phyloP scores from a whole-genome alignment of 1,140 invertebrate species.

The Lithobius niger region DNA sequence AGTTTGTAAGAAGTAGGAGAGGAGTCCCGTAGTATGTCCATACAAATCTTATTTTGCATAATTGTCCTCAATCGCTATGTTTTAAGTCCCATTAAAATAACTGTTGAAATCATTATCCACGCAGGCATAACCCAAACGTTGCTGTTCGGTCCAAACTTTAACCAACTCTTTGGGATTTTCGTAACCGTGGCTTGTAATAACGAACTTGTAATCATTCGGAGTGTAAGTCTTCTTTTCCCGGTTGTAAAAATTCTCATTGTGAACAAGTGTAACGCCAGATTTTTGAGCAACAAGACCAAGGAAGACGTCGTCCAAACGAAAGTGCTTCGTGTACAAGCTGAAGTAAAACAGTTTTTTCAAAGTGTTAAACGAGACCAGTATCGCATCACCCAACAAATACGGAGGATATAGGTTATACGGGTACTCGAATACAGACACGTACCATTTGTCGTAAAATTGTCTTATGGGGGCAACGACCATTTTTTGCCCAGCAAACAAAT shows the following conservation, averaged over 20 bases:
- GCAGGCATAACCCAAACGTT: conserved; percentile 57
- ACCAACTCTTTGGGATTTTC: conserved; percentile 52
- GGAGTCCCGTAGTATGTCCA: too few species aligned
- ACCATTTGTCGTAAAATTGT: conserved; percentile 70
- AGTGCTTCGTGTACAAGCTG: conserved; percentile 65
- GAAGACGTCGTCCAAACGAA: conserved; percentile 79
- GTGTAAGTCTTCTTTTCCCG: conserved; percentile 62
- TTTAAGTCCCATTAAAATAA: too few species aligned
- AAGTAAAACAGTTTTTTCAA: conserved; percentile 57
- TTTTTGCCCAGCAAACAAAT: conserved; percentile 60
- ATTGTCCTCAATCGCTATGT: too few species aligned
- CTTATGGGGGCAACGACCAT: conserved; percentile 60
- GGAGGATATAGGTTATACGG: conserved; percentile 75
- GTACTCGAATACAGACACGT: conserved; percentile 68
- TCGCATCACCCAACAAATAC: conserved; percentile 77
- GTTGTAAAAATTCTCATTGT: conserved; percentile 69
- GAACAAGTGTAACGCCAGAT: conserved; percentile 54
- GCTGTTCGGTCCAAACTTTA: conserved; percentile 63
- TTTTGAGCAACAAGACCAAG: conserved; percentile 69
- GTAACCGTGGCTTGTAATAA: conserved; percentile 76
- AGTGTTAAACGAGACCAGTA: conserved; percentile 57
- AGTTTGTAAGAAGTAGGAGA: too few species aligned
- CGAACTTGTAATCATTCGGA: conserved; percentile 50
- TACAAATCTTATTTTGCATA: too few species aligned
- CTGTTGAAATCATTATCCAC: too few species aligned